phyloP scores from a whole-genome alignment of 1,140 invertebrate genomes.

The Delia radicum region DNA sequence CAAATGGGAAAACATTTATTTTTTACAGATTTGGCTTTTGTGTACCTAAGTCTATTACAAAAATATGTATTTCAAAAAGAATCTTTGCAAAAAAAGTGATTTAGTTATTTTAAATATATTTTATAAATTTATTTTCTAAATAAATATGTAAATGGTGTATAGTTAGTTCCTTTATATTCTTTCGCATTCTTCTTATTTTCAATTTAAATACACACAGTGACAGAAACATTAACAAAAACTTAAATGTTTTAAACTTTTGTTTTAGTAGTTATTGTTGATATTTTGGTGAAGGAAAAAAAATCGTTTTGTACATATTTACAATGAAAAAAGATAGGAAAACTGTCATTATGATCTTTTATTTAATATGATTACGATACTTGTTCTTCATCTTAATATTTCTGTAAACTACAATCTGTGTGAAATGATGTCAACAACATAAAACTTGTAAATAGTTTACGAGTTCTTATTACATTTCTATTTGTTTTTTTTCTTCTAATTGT shows the following conservation, averaged over 20 bases:
- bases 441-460: not conserved
- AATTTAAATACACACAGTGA: not conserved
- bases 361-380: constrained; percentile 1
- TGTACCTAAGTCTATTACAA: no score
- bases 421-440: not conserved
- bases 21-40: no score
- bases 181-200: no score
- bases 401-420: not conserved
- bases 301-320: not conserved
- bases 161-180: no score
- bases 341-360: not conserved
- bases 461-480: not conserved
- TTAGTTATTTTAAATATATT: no score
- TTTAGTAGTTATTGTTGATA: not conserved
- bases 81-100: no score
- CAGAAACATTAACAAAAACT: not conserved
- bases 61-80: no score
- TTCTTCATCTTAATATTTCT: not conserved
- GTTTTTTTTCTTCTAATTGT: not conserved
- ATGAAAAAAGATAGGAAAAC: not conserved
- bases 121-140: no score
- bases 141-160: no score
- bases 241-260: not conserved
- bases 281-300: not conserved
- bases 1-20: no score